These are phyloP conservation scores for Bombylius major DNA, from an alignment of 2,888 invertebrate species.

Conservation along the genomic window DNA sequence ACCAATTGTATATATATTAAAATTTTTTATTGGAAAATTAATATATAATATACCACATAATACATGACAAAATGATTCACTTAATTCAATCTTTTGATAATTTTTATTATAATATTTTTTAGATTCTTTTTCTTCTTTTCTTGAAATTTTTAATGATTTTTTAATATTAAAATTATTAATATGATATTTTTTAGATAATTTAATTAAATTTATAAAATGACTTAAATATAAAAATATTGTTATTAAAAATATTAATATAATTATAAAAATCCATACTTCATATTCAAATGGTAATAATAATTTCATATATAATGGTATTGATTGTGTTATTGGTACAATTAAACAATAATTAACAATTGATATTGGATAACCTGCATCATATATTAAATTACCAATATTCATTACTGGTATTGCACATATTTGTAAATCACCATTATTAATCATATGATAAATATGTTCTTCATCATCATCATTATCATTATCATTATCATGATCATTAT, in stretches of 20 bases:
- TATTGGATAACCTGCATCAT: background rate
- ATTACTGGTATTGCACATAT: background rate
- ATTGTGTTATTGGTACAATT: background rate
- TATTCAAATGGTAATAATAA: background rate
- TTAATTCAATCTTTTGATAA: background rate
- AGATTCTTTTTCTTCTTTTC: too few relatives aligned
- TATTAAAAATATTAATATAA: background rate
- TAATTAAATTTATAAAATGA: too few relatives aligned
- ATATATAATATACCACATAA: background rate
- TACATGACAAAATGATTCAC: background rate
- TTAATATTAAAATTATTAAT: too few relatives aligned
- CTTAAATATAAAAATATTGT: background rate
- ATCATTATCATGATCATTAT: background rate
- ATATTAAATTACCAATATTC: too few relatives aligned
- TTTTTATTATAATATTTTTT: background rate
- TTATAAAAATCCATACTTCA: background rate
- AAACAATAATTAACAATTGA: background rate
- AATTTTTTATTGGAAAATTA: background rate
- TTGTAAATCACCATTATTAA: background rate
- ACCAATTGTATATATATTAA: background rate
- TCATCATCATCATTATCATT: background rate
- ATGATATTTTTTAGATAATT: too few relatives aligned
- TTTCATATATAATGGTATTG: background rate
- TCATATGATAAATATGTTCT: background rate
- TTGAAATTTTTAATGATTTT: too few relatives aligned